Evolutionary conservation across 2,113 vertebrate genomes (phyloP).

Genomic region (Archilochus colubris): DNA sequence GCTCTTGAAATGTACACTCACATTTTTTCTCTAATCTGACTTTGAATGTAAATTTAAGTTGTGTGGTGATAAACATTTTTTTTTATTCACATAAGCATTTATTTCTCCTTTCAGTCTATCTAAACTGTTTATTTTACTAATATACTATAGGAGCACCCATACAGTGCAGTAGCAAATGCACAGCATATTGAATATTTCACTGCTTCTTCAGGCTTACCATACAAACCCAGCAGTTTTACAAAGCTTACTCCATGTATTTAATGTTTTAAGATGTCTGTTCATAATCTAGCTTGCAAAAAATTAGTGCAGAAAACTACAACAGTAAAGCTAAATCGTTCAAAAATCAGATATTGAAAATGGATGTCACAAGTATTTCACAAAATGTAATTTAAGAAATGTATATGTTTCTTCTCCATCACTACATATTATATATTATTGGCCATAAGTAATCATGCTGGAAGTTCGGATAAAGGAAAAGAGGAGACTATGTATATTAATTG

Average conservation of each 20-base stretch:
- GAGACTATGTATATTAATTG: background rate
- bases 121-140: constrained; percentile 17
- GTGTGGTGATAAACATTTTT: background rate
- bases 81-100: constrained; percentile 4
- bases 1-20: background rate
- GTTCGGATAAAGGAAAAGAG: background rate
- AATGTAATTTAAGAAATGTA: background rate
- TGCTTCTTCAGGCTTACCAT: background rate
- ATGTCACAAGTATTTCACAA: background rate
- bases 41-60: background rate
- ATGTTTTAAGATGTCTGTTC: background rate
- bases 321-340: background rate
- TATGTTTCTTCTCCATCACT: background rate
- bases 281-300: background rate
- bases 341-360: background rate
- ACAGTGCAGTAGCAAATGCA: background rate
- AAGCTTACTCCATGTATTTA: background rate
- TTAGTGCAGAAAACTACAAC: background rate
- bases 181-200: background rate
- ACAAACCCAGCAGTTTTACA: background rate
- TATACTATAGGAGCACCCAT: background rate
- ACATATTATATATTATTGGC: background rate
- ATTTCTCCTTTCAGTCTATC: background rate
- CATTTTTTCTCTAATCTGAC: background rate
- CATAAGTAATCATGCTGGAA: background rate